Evolutionary conservation across 2,113 vertebrate species (phyloP).

Genomic region (Muntiacus muntjak): DNA sequence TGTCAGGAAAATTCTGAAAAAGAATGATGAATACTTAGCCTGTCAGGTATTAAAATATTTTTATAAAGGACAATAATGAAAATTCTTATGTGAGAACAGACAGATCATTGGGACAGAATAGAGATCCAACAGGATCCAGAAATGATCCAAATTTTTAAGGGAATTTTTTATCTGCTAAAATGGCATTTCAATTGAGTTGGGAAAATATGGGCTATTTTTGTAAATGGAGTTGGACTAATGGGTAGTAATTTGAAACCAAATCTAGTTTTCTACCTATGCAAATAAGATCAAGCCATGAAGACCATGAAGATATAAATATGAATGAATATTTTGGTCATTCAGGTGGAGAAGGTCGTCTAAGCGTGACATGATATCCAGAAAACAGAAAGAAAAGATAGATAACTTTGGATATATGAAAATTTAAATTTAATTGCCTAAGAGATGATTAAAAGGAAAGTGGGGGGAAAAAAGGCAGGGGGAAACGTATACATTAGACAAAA

Average conservation of each 20-base stretch:
- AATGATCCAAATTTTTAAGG: slow-evolving; percentile 19
- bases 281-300: neutral
- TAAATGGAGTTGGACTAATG: neutral
- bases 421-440: neutral
- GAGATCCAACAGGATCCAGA: neutral
- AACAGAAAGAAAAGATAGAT: neutral
- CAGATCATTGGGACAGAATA: neutral
- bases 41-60: slow-evolving; percentile 40
- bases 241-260: neutral
- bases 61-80: slow-evolving; percentile 27
- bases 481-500: neutral
- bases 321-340: neutral
- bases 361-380: neutral
- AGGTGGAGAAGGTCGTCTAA: neutral
- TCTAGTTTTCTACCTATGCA: neutral
- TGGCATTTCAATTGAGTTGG: slow-evolving; percentile 24
- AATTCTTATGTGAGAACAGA: slow-evolving; percentile 13
- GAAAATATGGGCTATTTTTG: slow-evolving; percentile 13
- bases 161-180: slow-evolving; percentile 20
- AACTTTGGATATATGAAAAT: neutral
- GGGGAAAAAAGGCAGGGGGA: neutral
- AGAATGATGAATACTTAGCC: slow-evolving; percentile 12
- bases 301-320: neutral
- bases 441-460: neutral
- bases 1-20: slow-evolving; percentile 36